Conservation (phyloP, 1,140 invertebrate species). For the Hormaphis cornu region DNA sequence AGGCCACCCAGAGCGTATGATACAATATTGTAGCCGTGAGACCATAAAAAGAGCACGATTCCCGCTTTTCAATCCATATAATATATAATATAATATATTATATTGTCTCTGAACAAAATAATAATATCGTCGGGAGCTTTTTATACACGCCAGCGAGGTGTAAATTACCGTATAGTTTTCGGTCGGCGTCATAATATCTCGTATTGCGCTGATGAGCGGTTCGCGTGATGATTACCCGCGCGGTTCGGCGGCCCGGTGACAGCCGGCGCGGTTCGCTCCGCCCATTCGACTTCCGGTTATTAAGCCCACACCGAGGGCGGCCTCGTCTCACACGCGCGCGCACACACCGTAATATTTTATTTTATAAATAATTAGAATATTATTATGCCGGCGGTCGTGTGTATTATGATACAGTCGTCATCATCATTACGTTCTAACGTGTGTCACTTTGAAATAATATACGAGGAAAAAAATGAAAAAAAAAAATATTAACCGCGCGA, state of each 20-base stretch:
- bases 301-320: not conserved
- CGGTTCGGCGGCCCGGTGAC: conserved; percentile 14
- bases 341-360: too few species aligned
- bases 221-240: conserved; percentile 4
- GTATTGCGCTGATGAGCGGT: conserved; percentile 16
- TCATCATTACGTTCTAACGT: conserved; percentile 24
- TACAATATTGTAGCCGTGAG: too few species aligned
- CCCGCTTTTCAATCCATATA: too few species aligned
- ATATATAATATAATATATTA: too few species aligned
- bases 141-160: too few species aligned
- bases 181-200: not conserved
- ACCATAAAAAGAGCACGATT: too few species aligned
- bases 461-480: not conserved
- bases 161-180: too few species aligned
- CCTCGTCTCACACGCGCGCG: not conserved
- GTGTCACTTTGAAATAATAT: conserved; percentile 14
- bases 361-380: too few species aligned
- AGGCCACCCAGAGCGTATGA: too few species aligned
- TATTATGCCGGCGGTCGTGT: not conserved
- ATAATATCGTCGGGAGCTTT: too few species aligned
- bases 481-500: not conserved
- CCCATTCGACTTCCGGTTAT: conserved; percentile 28
- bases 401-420: too few species aligned
- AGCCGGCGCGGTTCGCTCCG: conserved; percentile 28
- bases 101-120: too few species aligned